A percentile compares a stretch with the other conserved stretches of the same genome.
phyloP scores from a whole-genome alignment of 2,113 vertebrate species.

The Platanista minor region DNA sequence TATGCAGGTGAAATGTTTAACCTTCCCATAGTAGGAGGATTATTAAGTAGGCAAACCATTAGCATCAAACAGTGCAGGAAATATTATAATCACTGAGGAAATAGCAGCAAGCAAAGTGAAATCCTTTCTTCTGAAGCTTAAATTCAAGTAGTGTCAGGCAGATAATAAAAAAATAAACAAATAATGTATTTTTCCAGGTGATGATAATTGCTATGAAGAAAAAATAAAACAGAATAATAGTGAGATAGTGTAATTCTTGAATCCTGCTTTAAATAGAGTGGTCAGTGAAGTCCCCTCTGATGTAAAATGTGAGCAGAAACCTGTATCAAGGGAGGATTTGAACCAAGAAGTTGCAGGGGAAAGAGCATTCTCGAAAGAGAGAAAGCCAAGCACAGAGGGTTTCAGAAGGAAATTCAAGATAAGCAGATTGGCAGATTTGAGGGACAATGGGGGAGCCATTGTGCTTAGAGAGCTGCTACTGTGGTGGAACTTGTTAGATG shows the following conservation, averaged over 20 bases:
- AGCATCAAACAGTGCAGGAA: not conserved
- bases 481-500: not conserved
- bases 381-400: not conserved
- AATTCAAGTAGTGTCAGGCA: not conserved
- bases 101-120: not conserved
- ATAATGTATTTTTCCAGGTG: not conserved
- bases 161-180: not conserved
- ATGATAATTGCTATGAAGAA: not conserved
- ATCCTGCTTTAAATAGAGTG: not conserved
- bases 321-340: not conserved
- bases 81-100: not conserved
- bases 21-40: not conserved
- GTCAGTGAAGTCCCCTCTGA: not conserved
- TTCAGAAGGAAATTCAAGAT: not conserved
- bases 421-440: not conserved
- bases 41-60: not conserved
- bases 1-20: not conserved
- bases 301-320: not conserved
- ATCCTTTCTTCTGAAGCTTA: not conserved
- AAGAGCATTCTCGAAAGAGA: not conserved
- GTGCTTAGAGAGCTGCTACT: not conserved
- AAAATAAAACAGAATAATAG: not conserved
- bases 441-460: accelerated
- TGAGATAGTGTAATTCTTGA: not conserved
- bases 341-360: not conserved